phyloP scores from a whole-genome alignment of 1,140 invertebrate genomes.

The Drosophila erecta region DNA sequence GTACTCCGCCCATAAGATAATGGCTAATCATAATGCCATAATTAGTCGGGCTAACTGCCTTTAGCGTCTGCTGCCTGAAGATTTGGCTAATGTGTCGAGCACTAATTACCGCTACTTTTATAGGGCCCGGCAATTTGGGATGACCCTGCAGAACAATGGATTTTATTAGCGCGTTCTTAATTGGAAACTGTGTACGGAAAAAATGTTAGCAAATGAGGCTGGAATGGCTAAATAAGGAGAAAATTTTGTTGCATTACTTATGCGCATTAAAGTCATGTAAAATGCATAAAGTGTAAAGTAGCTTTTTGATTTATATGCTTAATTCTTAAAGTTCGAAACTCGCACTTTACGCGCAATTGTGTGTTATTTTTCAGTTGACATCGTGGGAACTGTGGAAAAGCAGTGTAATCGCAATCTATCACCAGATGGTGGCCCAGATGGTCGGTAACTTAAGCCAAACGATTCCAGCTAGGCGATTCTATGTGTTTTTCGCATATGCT shows the following conservation, averaged over 20 bases:
- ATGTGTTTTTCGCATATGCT: slow-evolving; percentile 56
- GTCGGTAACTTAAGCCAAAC: slow-evolving; percentile 10
- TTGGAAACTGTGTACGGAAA: slow-evolving; percentile 11
- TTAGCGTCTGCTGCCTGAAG: slow-evolving; percentile 45
- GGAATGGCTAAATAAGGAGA: slow-evolving; percentile 33
- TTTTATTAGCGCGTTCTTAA: slow-evolving; percentile 15
- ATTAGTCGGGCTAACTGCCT: slow-evolving; percentile 42
- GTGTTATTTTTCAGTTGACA: background rate
- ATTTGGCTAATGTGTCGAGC: slow-evolving; percentile 47
- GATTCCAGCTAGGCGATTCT: background rate
- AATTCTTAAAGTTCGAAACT: slow-evolving; percentile 1
- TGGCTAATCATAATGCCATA: slow-evolving; percentile 76
- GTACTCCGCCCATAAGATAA: slow-evolving; percentile 51
- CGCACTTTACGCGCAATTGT: background rate
- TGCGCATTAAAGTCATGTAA: slow-evolving; percentile 18
- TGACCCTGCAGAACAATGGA: slow-evolving; percentile 34
- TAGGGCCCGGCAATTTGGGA: background rate
- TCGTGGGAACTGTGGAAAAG: slow-evolving; percentile 15
- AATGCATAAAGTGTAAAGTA: slow-evolving; percentile 4
- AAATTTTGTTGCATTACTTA: slow-evolving; percentile 32
- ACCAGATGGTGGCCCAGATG: slow-evolving; percentile 34
- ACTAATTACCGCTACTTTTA: slow-evolving; percentile 34
- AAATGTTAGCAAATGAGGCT: slow-evolving; percentile 30
- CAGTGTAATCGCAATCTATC: background rate
- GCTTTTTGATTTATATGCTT: slow-evolving; percentile 1